These are phyloP conservation scores for Drosophila sechellia DNA, from an alignment of 1,140 invertebrate species.

Conservation along the genomic window DNA sequence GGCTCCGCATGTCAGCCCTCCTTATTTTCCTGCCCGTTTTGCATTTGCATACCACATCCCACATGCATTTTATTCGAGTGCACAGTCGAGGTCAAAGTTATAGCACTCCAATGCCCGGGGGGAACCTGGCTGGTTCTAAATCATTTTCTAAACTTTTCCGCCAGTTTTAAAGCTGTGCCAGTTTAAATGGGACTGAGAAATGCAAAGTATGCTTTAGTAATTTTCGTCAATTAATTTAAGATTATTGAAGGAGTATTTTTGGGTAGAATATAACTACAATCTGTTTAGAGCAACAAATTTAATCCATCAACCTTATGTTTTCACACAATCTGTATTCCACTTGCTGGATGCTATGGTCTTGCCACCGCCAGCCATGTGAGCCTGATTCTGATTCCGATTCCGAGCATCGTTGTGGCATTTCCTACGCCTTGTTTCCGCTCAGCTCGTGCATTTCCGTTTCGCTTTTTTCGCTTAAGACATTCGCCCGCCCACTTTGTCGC, in stretches of 20 bases:
- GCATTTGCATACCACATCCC: conserved; percentile 44
- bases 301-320: not conserved
- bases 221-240: no score
- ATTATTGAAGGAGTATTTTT: no score
- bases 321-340: not conserved
- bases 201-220: not conserved
- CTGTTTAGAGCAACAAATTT: not conserved
- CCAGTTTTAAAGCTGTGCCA: not conserved
- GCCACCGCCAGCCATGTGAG: conserved; percentile 29
- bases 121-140: not conserved
- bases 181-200: not conserved
- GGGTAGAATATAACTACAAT: not conserved
- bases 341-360: conserved; percentile 23
- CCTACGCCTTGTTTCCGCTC: conserved; percentile 60
- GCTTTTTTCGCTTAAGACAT: conserved; percentile 46
- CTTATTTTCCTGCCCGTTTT: conserved; percentile 35
- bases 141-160: not conserved
- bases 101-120: not conserved
- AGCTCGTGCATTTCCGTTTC: conserved; percentile 60
- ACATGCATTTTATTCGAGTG: conserved; percentile 24
- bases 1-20: conserved; percentile 28
- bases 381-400: conserved; percentile 23
- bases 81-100: conserved; percentile 7
- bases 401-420: conserved; percentile 43
- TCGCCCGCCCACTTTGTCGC: conserved; percentile 27